Evolutionary conservation across 2,888 invertebrate species (phyloP).

Genomic region (Apeira syringaria): DNA sequence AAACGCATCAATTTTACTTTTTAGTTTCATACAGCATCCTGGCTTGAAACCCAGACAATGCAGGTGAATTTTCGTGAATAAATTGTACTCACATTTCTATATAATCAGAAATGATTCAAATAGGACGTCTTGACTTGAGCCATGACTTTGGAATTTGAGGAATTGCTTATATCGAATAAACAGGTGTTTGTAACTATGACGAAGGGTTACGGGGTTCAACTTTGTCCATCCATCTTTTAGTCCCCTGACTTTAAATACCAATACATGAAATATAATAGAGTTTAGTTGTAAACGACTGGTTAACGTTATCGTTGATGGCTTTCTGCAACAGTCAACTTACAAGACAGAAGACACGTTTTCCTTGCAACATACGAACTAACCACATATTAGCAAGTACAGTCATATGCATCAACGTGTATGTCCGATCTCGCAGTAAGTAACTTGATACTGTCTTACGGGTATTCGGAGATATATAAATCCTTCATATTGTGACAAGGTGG

Average conservation of each 20-base stretch:
- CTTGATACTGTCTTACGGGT: not conserved
- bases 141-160: no score
- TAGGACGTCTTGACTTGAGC: no score
- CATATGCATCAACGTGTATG: not conserved
- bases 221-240: not conserved
- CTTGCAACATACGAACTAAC: conserved; percentile 8
- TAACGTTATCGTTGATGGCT: conserved; percentile 15
- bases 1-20: no score
- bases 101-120: no score
- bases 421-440: not conserved
- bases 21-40: no score
- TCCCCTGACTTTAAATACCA: conserved; percentile 2
- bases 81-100: no score
- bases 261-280: conserved; percentile 7
- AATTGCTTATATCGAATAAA: no score
- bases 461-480: not conserved
- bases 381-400: conserved; percentile 3
- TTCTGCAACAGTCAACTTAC: conserved; percentile 8
- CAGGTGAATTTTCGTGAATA: no score
- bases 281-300: conserved; percentile 27
- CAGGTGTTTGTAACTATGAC: no score
- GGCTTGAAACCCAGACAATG: no score
- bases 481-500: not conserved
- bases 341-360: conserved; percentile 13
- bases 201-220: not conserved